These are phyloP conservation scores for Peucedramus taeniatus DNA, from an alignment of 2,113 vertebrate species.

Conservation along the genomic window DNA sequence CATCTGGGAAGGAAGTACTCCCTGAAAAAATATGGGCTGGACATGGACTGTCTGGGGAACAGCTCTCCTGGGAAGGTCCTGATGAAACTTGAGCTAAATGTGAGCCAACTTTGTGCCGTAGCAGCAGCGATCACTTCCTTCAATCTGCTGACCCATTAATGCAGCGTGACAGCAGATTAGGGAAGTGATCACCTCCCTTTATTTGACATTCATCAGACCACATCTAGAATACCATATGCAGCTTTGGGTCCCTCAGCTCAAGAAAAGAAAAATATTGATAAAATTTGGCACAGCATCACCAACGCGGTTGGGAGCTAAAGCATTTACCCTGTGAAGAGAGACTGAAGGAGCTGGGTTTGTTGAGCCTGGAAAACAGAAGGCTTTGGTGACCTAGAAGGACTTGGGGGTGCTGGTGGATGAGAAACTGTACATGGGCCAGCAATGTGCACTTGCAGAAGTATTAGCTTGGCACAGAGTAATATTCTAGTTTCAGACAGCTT, in stretches of 20 bases:
- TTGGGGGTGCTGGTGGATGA: not conserved
- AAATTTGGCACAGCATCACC: not conserved
- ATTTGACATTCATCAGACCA: not conserved
- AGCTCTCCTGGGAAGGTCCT: not conserved
- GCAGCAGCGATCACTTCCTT: not conserved
- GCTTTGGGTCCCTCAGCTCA: not conserved
- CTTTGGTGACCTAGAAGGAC: not conserved
- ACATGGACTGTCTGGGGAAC: not conserved
- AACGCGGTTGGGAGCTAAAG: not conserved
- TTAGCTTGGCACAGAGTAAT: not conserved
- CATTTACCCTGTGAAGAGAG: not conserved
- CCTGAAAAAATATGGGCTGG: not conserved
- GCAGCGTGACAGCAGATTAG: not conserved
- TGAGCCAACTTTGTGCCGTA: not conserved
- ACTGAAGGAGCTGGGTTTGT: not conserved
- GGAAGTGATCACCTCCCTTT: not conserved
- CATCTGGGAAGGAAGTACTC: not conserved
- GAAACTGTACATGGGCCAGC: not conserved
- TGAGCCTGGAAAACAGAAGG: not conserved
- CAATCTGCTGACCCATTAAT: not conserved
- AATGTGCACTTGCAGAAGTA: not conserved
- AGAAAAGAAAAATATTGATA: not conserved
- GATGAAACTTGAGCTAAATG: not conserved
- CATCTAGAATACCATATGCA: not conserved
- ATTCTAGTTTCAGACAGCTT: not conserved